phyloP scores from a whole-genome alignment of 2,113 vertebrate genomes.

The Solea solea region DNA sequence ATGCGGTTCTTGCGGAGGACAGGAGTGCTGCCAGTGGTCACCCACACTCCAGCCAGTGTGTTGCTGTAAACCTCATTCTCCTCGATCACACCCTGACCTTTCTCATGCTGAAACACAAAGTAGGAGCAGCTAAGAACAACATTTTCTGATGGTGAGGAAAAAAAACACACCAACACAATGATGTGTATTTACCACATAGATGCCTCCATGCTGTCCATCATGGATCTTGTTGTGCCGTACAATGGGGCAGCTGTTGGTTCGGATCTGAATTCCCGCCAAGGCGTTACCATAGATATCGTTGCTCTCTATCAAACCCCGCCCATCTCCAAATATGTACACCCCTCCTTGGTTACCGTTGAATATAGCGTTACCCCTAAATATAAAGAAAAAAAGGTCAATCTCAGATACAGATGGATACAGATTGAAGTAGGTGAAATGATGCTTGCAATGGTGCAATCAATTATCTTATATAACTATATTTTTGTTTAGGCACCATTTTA shows the following conservation, averaged over 20 bases:
- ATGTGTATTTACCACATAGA: constrained; percentile 92
- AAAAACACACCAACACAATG: neutral
- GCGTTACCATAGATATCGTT: constrained; percentile 99
- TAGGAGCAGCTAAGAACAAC: neutral
- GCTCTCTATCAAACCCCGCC: constrained; percentile 98
- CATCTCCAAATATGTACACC: constrained; percentile 99
- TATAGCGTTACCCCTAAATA: constrained; percentile 95
- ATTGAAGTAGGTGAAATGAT: neutral
- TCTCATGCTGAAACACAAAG: constrained; percentile 89
- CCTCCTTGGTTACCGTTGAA: constrained; percentile 99
- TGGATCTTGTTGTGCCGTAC: constrained; percentile 99
- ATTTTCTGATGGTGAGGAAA: neutral
- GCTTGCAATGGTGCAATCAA: neutral
- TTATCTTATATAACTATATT: neutral
- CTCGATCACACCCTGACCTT: constrained; percentile 99
- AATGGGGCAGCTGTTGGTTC: constrained; percentile 99
- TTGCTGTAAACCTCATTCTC: constrained; percentile 99
- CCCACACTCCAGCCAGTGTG: constrained; percentile 98
- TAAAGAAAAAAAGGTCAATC: neutral
- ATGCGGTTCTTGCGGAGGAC: constrained; percentile 97
- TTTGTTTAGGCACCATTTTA: neutral
- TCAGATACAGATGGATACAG: neutral
- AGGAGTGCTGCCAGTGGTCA: constrained; percentile 98
- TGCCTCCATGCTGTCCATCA: constrained; percentile 97
- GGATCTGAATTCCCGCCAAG: constrained; percentile 98